Evolutionary conservation across 2,888 invertebrate genomes (phyloP).

Genomic region (Digitonthophagus gazella): DNA sequence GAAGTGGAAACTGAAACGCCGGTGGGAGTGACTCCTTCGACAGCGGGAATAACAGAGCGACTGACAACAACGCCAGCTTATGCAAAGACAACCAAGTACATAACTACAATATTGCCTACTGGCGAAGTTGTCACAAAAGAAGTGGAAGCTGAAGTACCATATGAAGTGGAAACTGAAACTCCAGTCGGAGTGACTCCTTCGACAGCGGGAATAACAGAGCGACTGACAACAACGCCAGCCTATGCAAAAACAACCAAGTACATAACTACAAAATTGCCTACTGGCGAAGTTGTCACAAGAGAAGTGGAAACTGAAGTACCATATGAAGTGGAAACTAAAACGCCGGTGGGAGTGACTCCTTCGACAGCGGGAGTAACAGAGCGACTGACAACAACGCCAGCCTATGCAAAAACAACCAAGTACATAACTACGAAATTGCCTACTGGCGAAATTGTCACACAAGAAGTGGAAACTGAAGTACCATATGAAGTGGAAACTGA

Average conservation of each 20-base stretch:
- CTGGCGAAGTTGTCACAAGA: background rate
- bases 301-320: background rate
- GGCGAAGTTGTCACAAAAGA: background rate
- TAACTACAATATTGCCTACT: background rate
- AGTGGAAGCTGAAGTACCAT: background rate
- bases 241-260: background rate
- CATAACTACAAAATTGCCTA: background rate
- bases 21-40: background rate
- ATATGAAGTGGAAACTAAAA: background rate
- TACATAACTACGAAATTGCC: slow-evolving; percentile 9
- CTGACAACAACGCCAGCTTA: background rate
- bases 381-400: background rate
- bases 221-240: background rate
- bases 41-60: background rate
- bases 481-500: background rate
- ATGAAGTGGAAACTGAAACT: background rate
- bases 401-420: slow-evolving; percentile 16
- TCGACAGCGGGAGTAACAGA: background rate
- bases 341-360: background rate
- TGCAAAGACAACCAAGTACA: background rate
- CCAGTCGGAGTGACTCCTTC: too few relatives aligned
- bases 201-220: background rate
- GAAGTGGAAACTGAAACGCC: background rate
- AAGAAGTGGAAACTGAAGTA: background rate
- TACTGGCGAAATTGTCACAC: slow-evolving; percentile 3